Base-by-base conservation (phyloP, 1,140 invertebrate genomes). In the Holcopasites calliopsidis region DNA sequence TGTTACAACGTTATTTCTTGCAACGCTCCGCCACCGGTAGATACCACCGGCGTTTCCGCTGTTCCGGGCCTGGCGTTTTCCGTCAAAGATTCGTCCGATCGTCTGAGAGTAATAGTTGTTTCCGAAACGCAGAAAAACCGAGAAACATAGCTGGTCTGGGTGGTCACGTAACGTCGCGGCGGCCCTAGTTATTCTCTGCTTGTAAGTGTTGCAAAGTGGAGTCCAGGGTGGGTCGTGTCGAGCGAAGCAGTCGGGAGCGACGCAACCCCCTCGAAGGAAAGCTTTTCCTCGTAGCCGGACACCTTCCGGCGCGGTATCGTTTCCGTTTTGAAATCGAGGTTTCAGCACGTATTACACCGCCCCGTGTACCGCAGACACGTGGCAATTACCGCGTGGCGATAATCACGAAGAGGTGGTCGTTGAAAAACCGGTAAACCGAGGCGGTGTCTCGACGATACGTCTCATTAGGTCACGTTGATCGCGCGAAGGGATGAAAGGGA, bases 281-380 rank as follows among this genome's bases (percentile, higher is more conserved):
- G 82, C 70, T 85, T 89, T 90, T 90, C 85, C 88, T 88, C 87
- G 85, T 89, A 89, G 80, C 78, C 84, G 83, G 87, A 90, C 88
- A 90, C 86, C 88, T 91, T 90, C 90, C 89, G 87, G 88, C 84
- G 82, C 79, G 80, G 82, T 87, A 88, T 88, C 88, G 89, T 90
- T 91, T 91, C 89, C 90, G 89, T 88, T 90, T 89, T 87, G 76
- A 74, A 83, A 85, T 83, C 80, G 77, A 77, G 75, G 70, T 72
- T 66, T 71, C 60, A 66, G 33, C 64, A 55, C 60, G 64, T 80
- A 74, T 75, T 74, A 70, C 64, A 76, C 68, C 73, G 71, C 54
- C 62, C 66, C 60, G 31, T 75, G 69, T 52, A 64, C 55, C 47
- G 49, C 65, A 44, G 77, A 75, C 65, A 82, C 73, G 73, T 61